Conservation (phyloP, 2,888 invertebrate genomes). For the Agrochola macilenta region DNA sequence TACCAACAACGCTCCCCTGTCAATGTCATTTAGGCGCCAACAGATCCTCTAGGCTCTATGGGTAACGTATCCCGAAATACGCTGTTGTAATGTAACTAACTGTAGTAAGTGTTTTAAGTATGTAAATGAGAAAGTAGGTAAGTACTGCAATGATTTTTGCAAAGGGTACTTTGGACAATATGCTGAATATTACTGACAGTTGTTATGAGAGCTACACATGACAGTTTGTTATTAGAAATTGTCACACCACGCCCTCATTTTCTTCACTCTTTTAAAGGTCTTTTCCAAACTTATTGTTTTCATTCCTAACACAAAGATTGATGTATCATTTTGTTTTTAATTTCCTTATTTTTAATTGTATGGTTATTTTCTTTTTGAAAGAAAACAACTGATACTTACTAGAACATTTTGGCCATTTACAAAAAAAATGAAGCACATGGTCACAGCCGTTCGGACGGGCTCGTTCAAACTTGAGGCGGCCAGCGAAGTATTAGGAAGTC, state of each 20-base stretch:
- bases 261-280: no score
- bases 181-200: not conserved
- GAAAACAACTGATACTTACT: not conserved
- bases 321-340: not conserved
- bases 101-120: not conserved
- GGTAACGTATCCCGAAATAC: not conserved
- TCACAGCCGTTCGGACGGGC: slow-evolving; percentile 58
- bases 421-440: slow-evolving; percentile 35
- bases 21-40: not conserved
- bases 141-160: slow-evolving; percentile 5
- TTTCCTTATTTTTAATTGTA: not conserved
- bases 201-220: no score
- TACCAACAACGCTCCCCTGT: no score
- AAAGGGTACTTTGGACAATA: no score
- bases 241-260: no score
- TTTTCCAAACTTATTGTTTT: not conserved
- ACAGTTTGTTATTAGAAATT: not conserved
- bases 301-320: no score
- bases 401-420: not conserved
- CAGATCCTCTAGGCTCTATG: not conserved
- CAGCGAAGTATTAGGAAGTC: slow-evolving; percentile 51
- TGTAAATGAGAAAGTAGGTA: no score
- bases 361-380: not conserved
- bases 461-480: slow-evolving; percentile 67
- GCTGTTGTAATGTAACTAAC: not conserved